These are phyloP conservation scores for Temnothorax nylanderi DNA, from an alignment of 1,140 invertebrate genomes.

Conservation along the genomic window DNA sequence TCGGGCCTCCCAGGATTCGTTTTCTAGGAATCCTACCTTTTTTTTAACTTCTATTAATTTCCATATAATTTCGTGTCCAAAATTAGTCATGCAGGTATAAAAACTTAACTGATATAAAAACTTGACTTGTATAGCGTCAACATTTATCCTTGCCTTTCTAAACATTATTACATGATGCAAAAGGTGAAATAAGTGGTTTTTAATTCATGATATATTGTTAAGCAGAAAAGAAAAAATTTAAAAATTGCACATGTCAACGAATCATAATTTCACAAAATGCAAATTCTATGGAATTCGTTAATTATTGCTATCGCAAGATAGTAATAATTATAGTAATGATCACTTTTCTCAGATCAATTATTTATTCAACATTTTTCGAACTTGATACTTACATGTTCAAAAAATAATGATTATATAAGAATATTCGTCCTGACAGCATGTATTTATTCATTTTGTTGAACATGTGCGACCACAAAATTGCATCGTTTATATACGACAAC, in stretches of 20 bases:
- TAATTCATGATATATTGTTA: background rate
- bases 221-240: background rate
- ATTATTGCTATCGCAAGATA: conserved; percentile 2
- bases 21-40: conserved; percentile 52
- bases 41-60: conserved; percentile 33
- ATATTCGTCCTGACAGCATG: conserved; percentile 14
- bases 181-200: background rate
- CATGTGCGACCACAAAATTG: conserved; percentile 53
- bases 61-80: conserved; percentile 26
- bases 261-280: conserved; percentile 20
- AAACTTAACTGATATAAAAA: background rate
- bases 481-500: conserved; percentile 63
- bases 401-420: conserved; percentile 3
- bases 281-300: conserved; percentile 4
- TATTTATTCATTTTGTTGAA: conserved; percentile 56
- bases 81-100: conserved; percentile 8
- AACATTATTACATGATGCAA: background rate
- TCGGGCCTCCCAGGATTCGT: background rate
- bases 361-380: background rate
- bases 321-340: too few species aligned
- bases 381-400: background rate
- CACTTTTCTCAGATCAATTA: background rate
- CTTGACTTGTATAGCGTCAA: background rate
- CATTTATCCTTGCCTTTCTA: background rate
- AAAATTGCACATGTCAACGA: background rate